A percentile compares a stretch with the other conserved stretches of the same genome.
These are phyloP conservation scores for Nymphalis io DNA, from an alignment of 1,140 invertebrate genomes.

Conservation along the genomic window DNA sequence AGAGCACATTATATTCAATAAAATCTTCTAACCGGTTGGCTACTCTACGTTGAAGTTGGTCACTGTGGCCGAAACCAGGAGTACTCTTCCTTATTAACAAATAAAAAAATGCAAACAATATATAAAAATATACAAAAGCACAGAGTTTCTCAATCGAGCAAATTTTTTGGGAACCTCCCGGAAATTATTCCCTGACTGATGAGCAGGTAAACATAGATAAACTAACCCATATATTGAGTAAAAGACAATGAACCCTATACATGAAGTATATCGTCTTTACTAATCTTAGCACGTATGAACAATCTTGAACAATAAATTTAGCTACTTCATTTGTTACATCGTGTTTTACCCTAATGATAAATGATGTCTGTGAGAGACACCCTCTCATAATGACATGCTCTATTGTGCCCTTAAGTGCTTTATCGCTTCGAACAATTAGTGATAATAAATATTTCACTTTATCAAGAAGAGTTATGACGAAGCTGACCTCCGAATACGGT, in stretches of 20 bases:
- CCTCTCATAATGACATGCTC: constrained; percentile 19
- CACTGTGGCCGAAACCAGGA: no score
- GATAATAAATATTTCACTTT: constrained; percentile 4
- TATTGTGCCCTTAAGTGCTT: constrained; percentile 18
- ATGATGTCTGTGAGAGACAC: constrained; percentile 16
- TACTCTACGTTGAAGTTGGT: no score
- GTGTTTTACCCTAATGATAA: constrained; percentile 22
- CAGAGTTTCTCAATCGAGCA: no score
- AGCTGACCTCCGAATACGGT: no score
- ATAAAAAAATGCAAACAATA: no score
- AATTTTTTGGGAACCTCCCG: no score
- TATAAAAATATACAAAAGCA: no score
- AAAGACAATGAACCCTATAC: neutral
- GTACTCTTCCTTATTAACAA: no score
- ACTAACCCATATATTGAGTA: neutral
- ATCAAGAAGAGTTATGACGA: neutral
- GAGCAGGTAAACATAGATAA: no score
- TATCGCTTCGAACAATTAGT: constrained; percentile 13
- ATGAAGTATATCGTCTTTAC: neutral
- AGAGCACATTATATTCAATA: no score
- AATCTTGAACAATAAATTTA: constrained; percentile 24
- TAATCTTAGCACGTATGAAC: constrained; percentile 14
- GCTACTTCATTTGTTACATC: constrained; percentile 25
- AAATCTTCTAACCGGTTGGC: no score
- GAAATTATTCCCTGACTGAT: no score